A percentile compares a stretch with the other conserved stretches of the same genome.
Evolutionary conservation across 2,888 invertebrate genomes (phyloP).

Genomic region (Ditylenchus weischeri): DNA sequence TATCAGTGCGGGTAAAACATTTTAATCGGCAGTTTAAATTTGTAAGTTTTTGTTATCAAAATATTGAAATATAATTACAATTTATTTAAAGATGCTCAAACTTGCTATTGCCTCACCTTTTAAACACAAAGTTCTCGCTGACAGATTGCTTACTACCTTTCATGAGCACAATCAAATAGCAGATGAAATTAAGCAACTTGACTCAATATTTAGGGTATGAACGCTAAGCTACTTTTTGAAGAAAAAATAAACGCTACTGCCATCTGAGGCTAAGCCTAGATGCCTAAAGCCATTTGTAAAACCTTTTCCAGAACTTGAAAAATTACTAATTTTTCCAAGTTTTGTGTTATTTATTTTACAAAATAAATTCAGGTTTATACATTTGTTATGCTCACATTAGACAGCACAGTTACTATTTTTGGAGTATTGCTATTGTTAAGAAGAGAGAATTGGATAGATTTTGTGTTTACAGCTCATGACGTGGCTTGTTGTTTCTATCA

Average conservation of each 20-base stretch:
- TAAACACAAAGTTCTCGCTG: background rate
- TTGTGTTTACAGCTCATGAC: background rate
- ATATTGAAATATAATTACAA: background rate
- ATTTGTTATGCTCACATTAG: background rate
- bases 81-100: background rate
- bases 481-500: background rate
- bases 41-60: background rate
- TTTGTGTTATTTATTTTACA: background rate
- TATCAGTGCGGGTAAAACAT: background rate
- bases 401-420: background rate
- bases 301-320: too few relatives aligned
- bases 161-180: background rate
- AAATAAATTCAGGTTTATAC: background rate
- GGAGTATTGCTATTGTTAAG: background rate
- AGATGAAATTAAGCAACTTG: background rate
- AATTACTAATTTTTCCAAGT: background rate
- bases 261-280: too few relatives aligned
- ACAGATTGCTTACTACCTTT: background rate
- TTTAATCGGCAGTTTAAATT: background rate
- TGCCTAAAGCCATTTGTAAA: too few relatives aligned
- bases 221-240: too few relatives aligned
- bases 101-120: background rate
- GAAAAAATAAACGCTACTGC: too few relatives aligned
- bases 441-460: background rate
- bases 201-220: background rate